Base-by-base conservation (phyloP, 2,888 invertebrate species). In the Pantelozetes paolii region DNA sequence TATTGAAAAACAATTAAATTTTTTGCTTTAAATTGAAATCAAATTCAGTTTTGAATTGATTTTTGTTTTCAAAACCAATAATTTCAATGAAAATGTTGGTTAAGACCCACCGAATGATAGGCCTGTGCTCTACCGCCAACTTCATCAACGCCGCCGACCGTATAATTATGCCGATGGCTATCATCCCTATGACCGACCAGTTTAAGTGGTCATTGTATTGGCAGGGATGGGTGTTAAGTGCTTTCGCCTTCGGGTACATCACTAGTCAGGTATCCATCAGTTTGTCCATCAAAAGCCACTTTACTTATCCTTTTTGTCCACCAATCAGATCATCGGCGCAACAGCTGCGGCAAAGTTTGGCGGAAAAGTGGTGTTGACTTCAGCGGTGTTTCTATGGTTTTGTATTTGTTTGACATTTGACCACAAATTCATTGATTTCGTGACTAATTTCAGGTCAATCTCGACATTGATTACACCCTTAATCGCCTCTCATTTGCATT, bases 141-240 rank as follows among this genome's bases (percentile, higher is more conserved):
- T 89, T 90, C 79, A 89, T 90, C 79, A 89, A 90, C 82, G 88
- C 89, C 71, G 89, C 89, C 3, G 90, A 90, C 82, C 83, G 89
- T 75, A 89, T 89, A 8, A 88, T 90, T 72, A 89, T 90, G 89
- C 89, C 90, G 0, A 89, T 90, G 74, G 89, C 89, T 28, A 89
- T 90, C 75, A 86, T 90, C 45, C 88, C 87, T 3, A 89, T 90
- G 89, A 86, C 88, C 0, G 87, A 88, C 80, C 84, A 88, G 80
- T 89, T 86, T 80, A 85, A 87, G 72, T 90, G 89, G 89, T 86
- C 85, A 75, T 82, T 90, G 57, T 87, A 88, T 79, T 86, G 86
- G 80, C 89, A 89, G 80, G 90, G 89, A 71, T 89, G 88, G 89
- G 88, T 90, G 71, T 83, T 89, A 54, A 89, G 89, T 74, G 88